Percentiles rank a stretch among this genome's conserved stretches.
Conservation (phyloP, 2,113 vertebrate species). For the Poicephalus gulielmi region DNA sequence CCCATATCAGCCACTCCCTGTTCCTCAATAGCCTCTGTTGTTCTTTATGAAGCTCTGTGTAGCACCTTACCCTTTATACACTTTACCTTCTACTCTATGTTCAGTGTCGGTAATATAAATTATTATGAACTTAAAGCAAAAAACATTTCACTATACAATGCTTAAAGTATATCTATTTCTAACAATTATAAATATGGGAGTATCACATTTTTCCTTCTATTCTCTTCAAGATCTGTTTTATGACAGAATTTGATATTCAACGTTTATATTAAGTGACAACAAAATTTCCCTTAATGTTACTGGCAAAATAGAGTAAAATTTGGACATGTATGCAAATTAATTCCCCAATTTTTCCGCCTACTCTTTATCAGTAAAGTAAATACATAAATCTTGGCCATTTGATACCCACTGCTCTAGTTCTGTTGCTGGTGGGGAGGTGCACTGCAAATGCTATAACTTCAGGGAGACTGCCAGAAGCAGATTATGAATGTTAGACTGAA, state of each 20-base stretch:
- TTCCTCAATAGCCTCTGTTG: background rate
- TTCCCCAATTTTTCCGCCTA: background rate
- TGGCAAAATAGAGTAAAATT: background rate
- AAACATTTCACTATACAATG: background rate
- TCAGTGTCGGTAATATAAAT: background rate
- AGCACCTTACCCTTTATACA: background rate
- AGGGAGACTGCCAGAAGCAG: background rate
- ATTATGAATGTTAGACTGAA: conserved; percentile 3
- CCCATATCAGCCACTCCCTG: background rate
- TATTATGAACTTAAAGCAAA: background rate
- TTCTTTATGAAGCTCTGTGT: background rate
- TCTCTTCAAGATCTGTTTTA: background rate
- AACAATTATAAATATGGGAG: background rate
- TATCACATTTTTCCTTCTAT: background rate
- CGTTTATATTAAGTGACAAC: background rate
- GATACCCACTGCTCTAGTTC: background rate
- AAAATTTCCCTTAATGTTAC: background rate
- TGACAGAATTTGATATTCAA: background rate
- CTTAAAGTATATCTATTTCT: background rate
- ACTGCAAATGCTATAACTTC: background rate
- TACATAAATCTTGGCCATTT: background rate
- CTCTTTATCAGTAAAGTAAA: background rate
- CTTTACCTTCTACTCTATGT: background rate
- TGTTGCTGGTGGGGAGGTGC: background rate
- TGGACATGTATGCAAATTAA: background rate